Evolutionary conservation across 64 coral and sea anemone species (phyloP), one percentile per base, ranked within the genome.

Genomic region (Pocillopora damicornis): DNA sequence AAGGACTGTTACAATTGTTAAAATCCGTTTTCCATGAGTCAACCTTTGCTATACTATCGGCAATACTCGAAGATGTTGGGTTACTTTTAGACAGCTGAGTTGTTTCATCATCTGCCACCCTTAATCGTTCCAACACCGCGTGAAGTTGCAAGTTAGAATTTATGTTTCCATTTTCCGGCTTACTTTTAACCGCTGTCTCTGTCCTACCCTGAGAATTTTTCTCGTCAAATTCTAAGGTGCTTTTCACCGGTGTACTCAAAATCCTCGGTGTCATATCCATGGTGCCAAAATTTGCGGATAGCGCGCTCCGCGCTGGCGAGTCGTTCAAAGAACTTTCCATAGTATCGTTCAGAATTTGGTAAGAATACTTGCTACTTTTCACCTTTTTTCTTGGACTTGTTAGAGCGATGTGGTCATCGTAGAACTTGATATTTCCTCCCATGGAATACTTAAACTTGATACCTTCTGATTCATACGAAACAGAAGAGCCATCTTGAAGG

Each of bases 381-480:
- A 79, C 59, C 15, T 88, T 96, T 83, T 87, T 92, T 37, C 87
- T 83, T 17, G 94, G 94, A 61, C 91, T 93, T 20, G 91, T 87
- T 59, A 90, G 75, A 30, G 94, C 91, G 14, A 96, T 96, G 34
- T 96, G 94, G 11, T 93, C 88, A 13, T 93, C 94, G 66, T 96
- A 96, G 5, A 96, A 86, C 60, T 96, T 89, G 17, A 96, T 61
- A 15, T 96, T 96, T 23, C 94, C 91, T 26, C 94, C 94, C 94
- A 96, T 96, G 3, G 94, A 96, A 68, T 90, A 96, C 65, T 96
- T 91, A 77, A 96, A 96, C 61, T 88, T 86, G 38, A 77, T 91
- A 87, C 87, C 90, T 80, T 96, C 88, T 22, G 88, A 86, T 15
- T 89, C 87, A 36, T 90, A 82, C 0, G 72, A 67, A 4, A 81